Base-by-base conservation (phyloP, 2,113 vertebrate species). In the Sphaerodactylus townsendi region DNA sequence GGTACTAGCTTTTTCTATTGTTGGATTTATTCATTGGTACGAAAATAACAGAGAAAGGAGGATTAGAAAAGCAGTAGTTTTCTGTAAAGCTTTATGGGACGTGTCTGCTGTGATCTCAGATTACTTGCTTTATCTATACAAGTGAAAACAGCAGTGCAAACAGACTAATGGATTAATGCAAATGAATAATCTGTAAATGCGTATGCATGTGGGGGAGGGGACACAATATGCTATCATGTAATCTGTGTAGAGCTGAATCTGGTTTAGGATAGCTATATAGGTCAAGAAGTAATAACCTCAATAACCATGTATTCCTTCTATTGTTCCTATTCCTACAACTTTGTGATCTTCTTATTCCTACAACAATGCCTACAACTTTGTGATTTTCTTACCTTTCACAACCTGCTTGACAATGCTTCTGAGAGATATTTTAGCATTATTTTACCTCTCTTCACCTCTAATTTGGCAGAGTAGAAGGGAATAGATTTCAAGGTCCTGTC, bases 41-140 rank as follows among this genome's bases (percentile, higher is more conserved):
- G 85, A 87, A 70, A 93, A 89, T 86, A 92, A 90, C 79, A 83
- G 80, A 89, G 90, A 92, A 91, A 93, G 93, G 92, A 75, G 86
- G 91, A 93, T 95, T 95, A 89, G 92, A 93, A 77, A 94, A 89
- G 86, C 85, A 93, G 90, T 91, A 86, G 92, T 87, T 94, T 93
- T 92, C 79, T 79, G 79, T 59, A 90, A 88, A 90, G 82, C 90
- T 91, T 93, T 91, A 90, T 21, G 91, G 86, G 79, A 89, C 88
- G 87, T 64, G 82, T 84, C 91, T 90, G 91, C 92, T 93, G 82
- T 91, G 89, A 93, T 93, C 90, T 89, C 87, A 91, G 87, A 74
- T 91, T 90, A 86, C 85, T 94, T 59, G 74, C 85, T 77, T 90
- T 88, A 85, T 90, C 85, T 85, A 82, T 69, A 71, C 86, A 85